phyloP scores from a whole-genome alignment of 2,113 vertebrate species.

The Trichomycterus rosablanca region DNA sequence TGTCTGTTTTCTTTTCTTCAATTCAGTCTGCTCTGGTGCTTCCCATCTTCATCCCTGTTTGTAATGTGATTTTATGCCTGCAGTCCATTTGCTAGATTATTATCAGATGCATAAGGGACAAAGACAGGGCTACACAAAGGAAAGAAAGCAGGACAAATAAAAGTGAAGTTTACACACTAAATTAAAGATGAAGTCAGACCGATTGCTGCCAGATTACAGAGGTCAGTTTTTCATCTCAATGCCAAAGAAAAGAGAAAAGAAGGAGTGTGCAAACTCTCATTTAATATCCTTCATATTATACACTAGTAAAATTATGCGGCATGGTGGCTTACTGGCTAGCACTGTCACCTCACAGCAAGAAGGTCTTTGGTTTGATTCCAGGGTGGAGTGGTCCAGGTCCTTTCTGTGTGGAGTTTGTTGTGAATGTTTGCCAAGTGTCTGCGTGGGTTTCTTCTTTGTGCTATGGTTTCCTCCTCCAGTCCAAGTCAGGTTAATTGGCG shows the following conservation, averaged over 20 bases:
- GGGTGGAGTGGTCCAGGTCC: too few species aligned
- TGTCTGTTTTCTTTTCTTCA: constrained; percentile 11
- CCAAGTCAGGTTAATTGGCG: too few species aligned
- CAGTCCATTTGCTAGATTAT: constrained; percentile 38
- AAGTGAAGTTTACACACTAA: not conserved
- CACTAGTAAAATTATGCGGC: too few species aligned
- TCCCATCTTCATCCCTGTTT: constrained; percentile 16
- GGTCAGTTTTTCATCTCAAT: too few species aligned
- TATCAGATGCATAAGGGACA: constrained; percentile 14
- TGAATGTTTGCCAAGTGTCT: too few species aligned
- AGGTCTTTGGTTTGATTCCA: not conserved
- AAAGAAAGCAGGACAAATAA: not conserved
- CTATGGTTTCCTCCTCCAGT: not conserved
- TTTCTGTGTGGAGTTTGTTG: too few species aligned
- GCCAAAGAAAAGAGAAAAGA: too few species aligned
- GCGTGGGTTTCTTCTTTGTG: not conserved
- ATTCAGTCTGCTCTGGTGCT: constrained; percentile 12
- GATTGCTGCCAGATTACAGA: too few species aligned
- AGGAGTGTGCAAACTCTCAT: too few species aligned
- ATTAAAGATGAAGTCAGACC: not conserved
- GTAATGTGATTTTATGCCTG: constrained; percentile 43
- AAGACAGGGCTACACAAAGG: constrained; percentile 1
- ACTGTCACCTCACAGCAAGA: too few species aligned
- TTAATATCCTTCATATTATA: too few species aligned
- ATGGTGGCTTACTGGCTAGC: too few species aligned